Conservation (phyloP, 2,888 invertebrate genomes). For the Steromphala cineraria region DNA sequence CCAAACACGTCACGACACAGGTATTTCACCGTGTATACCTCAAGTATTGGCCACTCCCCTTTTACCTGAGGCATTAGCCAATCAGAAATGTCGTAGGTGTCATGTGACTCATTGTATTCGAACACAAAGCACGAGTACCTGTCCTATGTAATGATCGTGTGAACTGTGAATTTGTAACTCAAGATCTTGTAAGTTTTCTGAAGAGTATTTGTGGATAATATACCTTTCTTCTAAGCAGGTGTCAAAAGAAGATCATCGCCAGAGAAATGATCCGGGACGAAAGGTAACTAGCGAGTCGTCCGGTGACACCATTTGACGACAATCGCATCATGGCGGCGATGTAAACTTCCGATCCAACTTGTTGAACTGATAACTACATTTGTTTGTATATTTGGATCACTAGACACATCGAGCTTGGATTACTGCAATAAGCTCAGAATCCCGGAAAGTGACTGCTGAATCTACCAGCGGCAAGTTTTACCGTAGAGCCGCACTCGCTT, state of each 20-base stretch:
- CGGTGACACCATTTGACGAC: neutral
- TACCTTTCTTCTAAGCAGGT: neutral
- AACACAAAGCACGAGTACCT: constrained; percentile 34
- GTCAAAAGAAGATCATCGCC: neutral
- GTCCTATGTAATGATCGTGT: constrained; percentile 14
- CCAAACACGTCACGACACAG: constrained; percentile 30
- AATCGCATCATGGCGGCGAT: constrained; percentile 25
- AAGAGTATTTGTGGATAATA: neutral
- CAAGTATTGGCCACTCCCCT: constrained; percentile 13
- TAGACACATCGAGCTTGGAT: neutral
- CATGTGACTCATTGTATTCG: constrained; percentile 31
- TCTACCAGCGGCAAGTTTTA: no score
- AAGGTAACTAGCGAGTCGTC: neutral
- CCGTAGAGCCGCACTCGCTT: no score
- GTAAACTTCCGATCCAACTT: constrained; percentile 31
- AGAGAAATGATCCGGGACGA: neutral
- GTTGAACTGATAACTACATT: neutral
- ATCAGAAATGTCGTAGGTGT: constrained; percentile 14
- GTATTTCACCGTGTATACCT: constrained; percentile 22
- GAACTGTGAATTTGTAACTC: neutral
- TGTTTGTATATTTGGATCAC: neutral
- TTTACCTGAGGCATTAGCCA: constrained; percentile 27
- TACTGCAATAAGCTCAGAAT: neutral
- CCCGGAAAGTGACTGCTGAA: no score
- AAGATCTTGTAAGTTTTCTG: neutral